Percentiles rank a stretch among this genome's conserved stretches.
These are phyloP conservation scores for Myiotriccus ornatus DNA, from an alignment of 2,797 vertebrate genomes.

Conservation along the genomic window DNA sequence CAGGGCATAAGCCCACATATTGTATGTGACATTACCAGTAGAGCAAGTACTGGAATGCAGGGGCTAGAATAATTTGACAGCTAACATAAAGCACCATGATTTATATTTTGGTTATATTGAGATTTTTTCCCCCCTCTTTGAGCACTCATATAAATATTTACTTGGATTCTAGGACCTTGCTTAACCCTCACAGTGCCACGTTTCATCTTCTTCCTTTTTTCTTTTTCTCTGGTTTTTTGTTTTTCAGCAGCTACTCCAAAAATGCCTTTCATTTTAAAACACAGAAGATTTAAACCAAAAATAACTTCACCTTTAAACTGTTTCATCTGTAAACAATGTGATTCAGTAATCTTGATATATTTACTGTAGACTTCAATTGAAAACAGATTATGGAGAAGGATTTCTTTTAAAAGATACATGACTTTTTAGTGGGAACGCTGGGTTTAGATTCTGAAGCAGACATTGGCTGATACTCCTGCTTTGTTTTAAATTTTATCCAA, in stretches of 20 bases:
- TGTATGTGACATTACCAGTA: conserved; percentile 58
- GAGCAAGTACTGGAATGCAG: conserved; percentile 66
- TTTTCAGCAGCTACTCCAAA: conserved; percentile 13
- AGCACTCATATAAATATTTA: conserved; percentile 80
- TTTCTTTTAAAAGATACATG: conserved; percentile 39
- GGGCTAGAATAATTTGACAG: conserved; percentile 73
- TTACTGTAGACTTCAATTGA: conserved; percentile 60
- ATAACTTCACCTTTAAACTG: conserved; percentile 62
- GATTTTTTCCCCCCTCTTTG: conserved; percentile 65
- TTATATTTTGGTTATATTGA: conserved; percentile 73
- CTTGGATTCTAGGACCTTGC: conserved; percentile 68
- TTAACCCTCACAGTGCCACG: conserved; percentile 69
- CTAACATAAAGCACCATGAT: conserved; percentile 72
- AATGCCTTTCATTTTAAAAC: conserved; percentile 46
- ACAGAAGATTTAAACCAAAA: conserved; percentile 42
- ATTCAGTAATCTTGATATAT: conserved; percentile 46
- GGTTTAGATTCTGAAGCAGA: conserved; percentile 14
- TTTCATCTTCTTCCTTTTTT: conserved; percentile 45
- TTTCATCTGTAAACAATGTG: conserved; percentile 52
- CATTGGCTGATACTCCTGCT: conserved; percentile 4
- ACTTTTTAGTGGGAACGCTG: conserved; percentile 33
- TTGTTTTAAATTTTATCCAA: conserved; percentile 63
- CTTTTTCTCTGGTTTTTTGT: neutral
- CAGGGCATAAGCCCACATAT: conserved; percentile 40
- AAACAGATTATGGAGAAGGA: conserved; percentile 45